Evolutionary conservation across 2,888 invertebrate genomes (phyloP), one percentile per base, ranked within the genome.

Genomic region (Oscheius sp.): DNA sequence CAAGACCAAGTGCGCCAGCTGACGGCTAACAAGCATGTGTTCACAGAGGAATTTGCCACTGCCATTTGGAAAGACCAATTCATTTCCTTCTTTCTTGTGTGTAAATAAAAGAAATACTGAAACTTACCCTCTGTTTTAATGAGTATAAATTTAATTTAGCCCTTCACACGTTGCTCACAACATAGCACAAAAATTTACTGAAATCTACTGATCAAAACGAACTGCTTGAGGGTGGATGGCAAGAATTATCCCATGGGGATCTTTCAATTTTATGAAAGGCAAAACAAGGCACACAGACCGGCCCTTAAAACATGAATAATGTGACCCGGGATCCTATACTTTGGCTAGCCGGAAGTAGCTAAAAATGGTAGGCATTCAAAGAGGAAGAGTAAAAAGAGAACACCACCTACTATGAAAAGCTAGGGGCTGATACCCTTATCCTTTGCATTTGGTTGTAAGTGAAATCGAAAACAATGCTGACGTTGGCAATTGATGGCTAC

Each of bases 21-120:
- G 66, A 66, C 66, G 27, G 52, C 52, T 66, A 12, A 27, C 27
- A 49, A 35, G 66, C 66, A 66, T 66, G 66, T 66, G 66, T 52
- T 66, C 66, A 52, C 23, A n/a, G 52, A 52, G 49, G 66, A 66
- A 66, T 66, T 66, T 66, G 61, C 41, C 23, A 35, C 35, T 35
- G 35, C 61, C 23, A n/a, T 61, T 43, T n/a, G 61, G 43, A 61
- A 58, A 13, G 35, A 35, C 35, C 5, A 35, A 41, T 16, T 21
- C 61, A 61, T 61, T 61, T 61, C 61, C 43, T 43, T 12, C n/a
- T 43, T 43, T n/a, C n/a, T 16, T 35, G 35, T 21, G n/a, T 43
- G 41, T 61, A 61, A 59, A 61, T 43, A 43, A 43, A 41, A 43
- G 21, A 5, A 23, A 9, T 43, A 29, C 9, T 7, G 13, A 18